Evolutionary conservation across 2,888 invertebrate genomes (phyloP).

Genomic region (Drosophila suboccidentalis): DNA sequence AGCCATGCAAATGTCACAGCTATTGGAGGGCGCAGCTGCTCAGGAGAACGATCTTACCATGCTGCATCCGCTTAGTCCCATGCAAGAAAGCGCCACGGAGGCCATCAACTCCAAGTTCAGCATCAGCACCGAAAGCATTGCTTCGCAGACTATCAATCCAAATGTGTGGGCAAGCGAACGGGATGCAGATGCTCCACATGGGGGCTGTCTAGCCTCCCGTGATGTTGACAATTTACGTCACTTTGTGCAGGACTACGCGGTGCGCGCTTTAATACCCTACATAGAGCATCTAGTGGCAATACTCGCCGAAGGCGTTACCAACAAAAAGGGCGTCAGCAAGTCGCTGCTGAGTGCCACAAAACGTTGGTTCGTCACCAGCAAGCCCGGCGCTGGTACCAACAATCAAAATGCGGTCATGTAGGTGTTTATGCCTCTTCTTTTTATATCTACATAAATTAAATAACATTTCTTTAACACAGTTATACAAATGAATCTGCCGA

Average conservation of each 20-base stretch:
- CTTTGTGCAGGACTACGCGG: slow-evolving; percentile 94
- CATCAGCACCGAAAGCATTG: slow-evolving; percentile 88
- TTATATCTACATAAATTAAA: neutral
- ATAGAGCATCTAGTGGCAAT: slow-evolving; percentile 94
- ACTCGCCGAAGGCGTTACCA: slow-evolving; percentile 92
- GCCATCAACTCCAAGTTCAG: slow-evolving; percentile 86
- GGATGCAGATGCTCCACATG: slow-evolving; percentile 88
- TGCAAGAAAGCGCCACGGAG: slow-evolving; percentile 88
- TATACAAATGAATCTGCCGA: slow-evolving; percentile 95
- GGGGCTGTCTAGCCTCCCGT: slow-evolving; percentile 91
- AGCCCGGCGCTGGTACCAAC: slow-evolving; percentile 90
- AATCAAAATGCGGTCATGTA: slow-evolving; percentile 94
- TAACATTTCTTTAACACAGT: slow-evolving; percentile 84
- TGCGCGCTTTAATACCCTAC: slow-evolving; percentile 94
- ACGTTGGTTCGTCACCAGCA: slow-evolving; percentile 97
- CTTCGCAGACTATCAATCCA: slow-evolving; percentile 86
- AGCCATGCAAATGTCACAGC: slow-evolving; percentile 81
- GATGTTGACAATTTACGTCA: slow-evolving; percentile 94
- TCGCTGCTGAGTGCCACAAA: slow-evolving; percentile 97
- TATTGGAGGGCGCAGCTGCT: slow-evolving; percentile 61
- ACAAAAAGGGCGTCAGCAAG: slow-evolving; percentile 96
- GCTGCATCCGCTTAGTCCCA: slow-evolving; percentile 92
- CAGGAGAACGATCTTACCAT: slow-evolving; percentile 84
- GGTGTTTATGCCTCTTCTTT: slow-evolving; percentile 80
- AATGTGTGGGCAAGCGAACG: slow-evolving; percentile 88